Base-by-base conservation (phyloP, 1,140 invertebrate species). In the Papilio polytes region DNA sequence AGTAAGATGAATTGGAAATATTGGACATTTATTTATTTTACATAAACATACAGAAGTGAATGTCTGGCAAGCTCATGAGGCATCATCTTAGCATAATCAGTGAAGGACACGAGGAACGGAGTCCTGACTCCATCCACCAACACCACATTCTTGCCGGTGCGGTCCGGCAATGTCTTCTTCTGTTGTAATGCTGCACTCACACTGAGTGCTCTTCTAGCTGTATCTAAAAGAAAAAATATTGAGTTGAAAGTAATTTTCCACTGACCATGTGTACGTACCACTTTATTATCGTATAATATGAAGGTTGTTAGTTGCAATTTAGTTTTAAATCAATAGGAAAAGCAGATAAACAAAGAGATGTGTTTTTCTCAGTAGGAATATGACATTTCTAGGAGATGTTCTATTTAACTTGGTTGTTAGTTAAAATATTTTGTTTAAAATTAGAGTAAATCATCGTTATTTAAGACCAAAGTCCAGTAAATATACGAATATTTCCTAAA, bases 121-220 rank as follows among this genome's bases (percentile, higher is more conserved):
- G 99, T 99, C 72, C 99, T 96, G 15, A 99, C 98, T 81, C 98
- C 99, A 95, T 99, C 99, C 2, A 99, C 97, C 44, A 99, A 96
- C 1, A 99, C 99, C 84, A 99, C 98, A 96, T 99, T 98, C 90
- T 98, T 97, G 56, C 96, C 96, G 10, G 95, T 96, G 87, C 94
- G 95, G 83, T 96, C 96, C 53, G 94, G 91, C 1, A 96, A 88
- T 10, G 95, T 95, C 89, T 96, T 96, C 87, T 95, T 96, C 77
- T 94, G 94, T 78, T 96, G 95, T 15, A 95, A 83, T 51, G 93
- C 92, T 76, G 91, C 90, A 41, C 95, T 94, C 6, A 96, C 89
- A 80, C 95, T 96, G 7, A 96, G 92, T 41, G 94, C 92, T 31
- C 96, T 88, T 10, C 94, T 81, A 18, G 92, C 93, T 63, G 88